Conservation (phyloP, 1,140 invertebrate species). For the Drosophila yakuba region DNA sequence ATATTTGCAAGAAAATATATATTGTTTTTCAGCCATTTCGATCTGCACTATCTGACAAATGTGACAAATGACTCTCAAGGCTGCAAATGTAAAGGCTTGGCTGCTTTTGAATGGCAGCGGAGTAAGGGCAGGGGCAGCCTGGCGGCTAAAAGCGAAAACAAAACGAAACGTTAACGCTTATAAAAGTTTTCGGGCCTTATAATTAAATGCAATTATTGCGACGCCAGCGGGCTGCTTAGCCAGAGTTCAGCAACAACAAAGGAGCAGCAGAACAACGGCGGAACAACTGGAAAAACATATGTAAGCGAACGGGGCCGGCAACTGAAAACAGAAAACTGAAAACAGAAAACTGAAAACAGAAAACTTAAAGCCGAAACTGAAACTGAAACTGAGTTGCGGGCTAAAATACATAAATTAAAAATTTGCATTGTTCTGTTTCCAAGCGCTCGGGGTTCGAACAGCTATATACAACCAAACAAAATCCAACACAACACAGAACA, state of each 20-base stretch:
- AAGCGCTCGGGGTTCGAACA: slow-evolving; percentile 41
- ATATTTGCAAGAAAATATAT: background rate
- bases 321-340: slow-evolving; percentile 20
- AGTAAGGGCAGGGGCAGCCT: slow-evolving; percentile 22
- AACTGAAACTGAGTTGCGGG: slow-evolving; percentile 62
- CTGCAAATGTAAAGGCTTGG: slow-evolving; percentile 43
- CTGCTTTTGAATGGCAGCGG: slow-evolving; percentile 1
- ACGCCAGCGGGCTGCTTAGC: slow-evolving; percentile 66
- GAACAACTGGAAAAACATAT: slow-evolving; percentile 76
- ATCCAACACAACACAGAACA: background rate
- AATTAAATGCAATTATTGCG: slow-evolving; percentile 85
- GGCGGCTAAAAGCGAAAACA: slow-evolving; percentile 35
- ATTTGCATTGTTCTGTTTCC: slow-evolving; percentile 84
- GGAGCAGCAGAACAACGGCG: slow-evolving; percentile 49
- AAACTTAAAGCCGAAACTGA: slow-evolving; percentile 12
- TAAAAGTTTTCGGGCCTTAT: slow-evolving; percentile 57
- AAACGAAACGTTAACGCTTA: slow-evolving; percentile 50
- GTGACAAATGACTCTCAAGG: slow-evolving; percentile 75
- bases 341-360: slow-evolving; percentile 4
- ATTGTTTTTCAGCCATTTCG: background rate
- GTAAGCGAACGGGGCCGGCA: slow-evolving; percentile 57
- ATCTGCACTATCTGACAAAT: slow-evolving; percentile 22
- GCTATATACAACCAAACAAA: background rate
- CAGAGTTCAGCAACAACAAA: slow-evolving; percentile 54
- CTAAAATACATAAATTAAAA: slow-evolving; percentile 84